Evolutionary conservation across 2,888 invertebrate genomes (phyloP), one percentile per base, ranked within the genome.

Genomic region (Erebia palarica): DNA sequence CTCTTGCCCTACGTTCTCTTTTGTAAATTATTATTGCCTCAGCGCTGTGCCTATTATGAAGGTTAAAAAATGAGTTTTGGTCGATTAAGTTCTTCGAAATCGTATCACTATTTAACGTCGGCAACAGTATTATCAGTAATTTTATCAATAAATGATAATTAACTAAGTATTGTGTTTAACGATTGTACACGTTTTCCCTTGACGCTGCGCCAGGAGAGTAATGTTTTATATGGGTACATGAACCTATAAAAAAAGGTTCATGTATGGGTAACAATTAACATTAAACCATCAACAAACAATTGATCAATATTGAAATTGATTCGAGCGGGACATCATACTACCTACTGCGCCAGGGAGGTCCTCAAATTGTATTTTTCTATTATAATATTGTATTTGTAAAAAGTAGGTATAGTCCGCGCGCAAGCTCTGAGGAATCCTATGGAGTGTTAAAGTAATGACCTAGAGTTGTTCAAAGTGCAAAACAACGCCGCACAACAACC

Each of bases 141-240:
- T 61, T 70, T 73, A 73, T 73, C 70, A 44, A 27, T 47, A 18
- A 13, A 18, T 18, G 14, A 69, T 68, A 73, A 73, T 67, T 64
- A 60, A 65, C 53, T 53, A 27, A 27, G 27, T 27, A 72, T 69
- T 72, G 66, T 70, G 47, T 68, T 64, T 21, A 57, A 51, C 70
- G 59, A 70, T 64, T 72, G 55, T 18, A 67, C 59, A 42, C 63
- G 63, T 70, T 72, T 21, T 2, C 8, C 14, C 5, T 59, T 14
- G 13, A 59, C 36, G 9, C 10, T 53, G 53, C 16, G 16, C 16
- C 7, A 47, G 11, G 13, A 47, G 47, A 13, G 11, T 47, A 47
- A 47, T 47, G 11, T 47, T 47, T 4, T 3, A 4, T 3, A 11
- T 2, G n/a, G n/a, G n/a, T n/a, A n/a, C n/a, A n/a, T n/a, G n/a